phyloP scores from a whole-genome alignment of 2,888 invertebrate species.

The Hetaerina titia region DNA sequence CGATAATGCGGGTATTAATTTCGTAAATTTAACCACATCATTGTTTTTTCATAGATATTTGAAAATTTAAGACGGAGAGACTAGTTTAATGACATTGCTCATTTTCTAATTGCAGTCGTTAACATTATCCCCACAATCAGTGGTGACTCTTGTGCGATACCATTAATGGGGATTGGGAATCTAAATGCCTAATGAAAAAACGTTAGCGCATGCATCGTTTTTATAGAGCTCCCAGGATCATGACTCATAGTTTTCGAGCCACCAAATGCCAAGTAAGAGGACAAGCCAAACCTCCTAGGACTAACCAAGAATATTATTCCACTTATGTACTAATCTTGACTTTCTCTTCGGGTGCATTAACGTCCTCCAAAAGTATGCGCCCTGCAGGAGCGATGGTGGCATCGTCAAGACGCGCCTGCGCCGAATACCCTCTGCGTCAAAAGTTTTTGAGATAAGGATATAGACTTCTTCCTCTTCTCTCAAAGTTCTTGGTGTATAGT shows the following conservation, averaged over 20 bases:
- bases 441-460: constrained; percentile 50
- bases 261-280: no score
- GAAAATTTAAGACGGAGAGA: no score
- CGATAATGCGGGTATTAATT: no score
- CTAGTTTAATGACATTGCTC: not conserved
- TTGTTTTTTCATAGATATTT: no score
- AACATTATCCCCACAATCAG: not conserved
- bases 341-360: no score
- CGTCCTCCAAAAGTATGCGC: not conserved
- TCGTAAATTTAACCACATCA: no score
- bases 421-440: constrained; percentile 34
- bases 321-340: no score
- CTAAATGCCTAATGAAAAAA: not conserved
- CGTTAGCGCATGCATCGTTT: no score
- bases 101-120: not conserved
- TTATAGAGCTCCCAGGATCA: no score
- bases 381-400: not conserved
- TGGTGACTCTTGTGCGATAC: not conserved
- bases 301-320: no score
- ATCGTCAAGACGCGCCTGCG: constrained; percentile 12
- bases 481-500: constrained; percentile 29
- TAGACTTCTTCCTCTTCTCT: constrained; percentile 44
- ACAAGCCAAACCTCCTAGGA: no score
- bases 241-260: no score
- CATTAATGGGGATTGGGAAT: not conserved